Conservation (phyloP, 2,888 invertebrate genomes). For the Cerceris rybyensis region DNA sequence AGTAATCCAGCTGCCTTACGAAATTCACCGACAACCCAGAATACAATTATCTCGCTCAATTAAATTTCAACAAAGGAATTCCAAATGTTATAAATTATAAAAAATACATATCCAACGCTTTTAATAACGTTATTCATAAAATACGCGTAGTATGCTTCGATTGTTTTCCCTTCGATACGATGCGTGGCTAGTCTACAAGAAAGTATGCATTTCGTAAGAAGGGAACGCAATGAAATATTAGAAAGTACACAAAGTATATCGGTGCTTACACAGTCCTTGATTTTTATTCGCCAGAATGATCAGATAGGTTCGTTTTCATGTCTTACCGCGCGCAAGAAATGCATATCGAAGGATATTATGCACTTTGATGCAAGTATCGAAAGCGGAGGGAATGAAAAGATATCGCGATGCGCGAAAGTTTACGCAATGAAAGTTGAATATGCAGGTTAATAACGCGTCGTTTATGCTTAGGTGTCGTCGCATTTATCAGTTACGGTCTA, state of each 20-base stretch:
- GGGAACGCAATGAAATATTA: neutral
- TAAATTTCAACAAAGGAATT: no score
- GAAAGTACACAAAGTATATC: neutral
- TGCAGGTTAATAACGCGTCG: slow-evolving; percentile 14
- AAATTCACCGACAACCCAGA: no score
- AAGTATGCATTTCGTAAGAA: neutral
- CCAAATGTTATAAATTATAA: no score
- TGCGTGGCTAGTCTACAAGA: no score
- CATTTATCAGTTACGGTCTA: slow-evolving; percentile 93
- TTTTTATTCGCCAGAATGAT: slow-evolving; percentile 7
- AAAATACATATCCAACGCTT: no score
- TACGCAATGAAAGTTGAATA: no score
- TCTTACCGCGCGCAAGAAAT: slow-evolving; percentile 34
- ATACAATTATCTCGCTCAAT: no score
- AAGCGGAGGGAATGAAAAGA: neutral
- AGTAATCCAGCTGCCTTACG: no score
- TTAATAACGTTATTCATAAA: no score
- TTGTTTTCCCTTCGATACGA: neutral
- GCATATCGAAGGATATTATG: slow-evolving; percentile 12
- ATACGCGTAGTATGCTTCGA: neutral
- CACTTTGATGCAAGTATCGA: neutral
- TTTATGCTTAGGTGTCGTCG: slow-evolving; percentile 87
- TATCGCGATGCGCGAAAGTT: neutral
- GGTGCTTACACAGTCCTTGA: neutral
- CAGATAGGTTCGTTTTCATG: slow-evolving; percentile 13